phyloP scores from a whole-genome alignment of 2,888 invertebrate species.

The Metallyticus violacea region DNA sequence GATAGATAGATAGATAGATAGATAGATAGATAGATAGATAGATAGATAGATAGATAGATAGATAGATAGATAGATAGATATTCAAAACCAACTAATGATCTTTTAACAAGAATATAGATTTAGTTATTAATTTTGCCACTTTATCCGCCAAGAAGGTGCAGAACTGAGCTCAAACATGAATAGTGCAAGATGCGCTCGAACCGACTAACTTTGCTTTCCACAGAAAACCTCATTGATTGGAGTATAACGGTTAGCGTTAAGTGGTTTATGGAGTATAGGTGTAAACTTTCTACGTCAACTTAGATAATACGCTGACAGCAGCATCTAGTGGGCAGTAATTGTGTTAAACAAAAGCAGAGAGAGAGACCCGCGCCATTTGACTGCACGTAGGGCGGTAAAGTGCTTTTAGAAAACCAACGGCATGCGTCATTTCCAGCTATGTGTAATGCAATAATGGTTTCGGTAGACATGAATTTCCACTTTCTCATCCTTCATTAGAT shows the following conservation, averaged over 20 bases:
- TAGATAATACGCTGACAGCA: neutral
- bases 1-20: too few relatives aligned
- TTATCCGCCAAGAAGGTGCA: too few relatives aligned
- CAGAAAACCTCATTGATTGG: neutral
- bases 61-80: too few relatives aligned
- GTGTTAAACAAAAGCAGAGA: neutral
- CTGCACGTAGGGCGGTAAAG: neutral
- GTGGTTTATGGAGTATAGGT: neutral
- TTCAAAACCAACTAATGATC: too few relatives aligned
- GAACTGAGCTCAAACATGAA: too few relatives aligned
- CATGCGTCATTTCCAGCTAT: neutral
- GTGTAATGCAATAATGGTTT: neutral
- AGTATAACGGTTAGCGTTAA: neutral
- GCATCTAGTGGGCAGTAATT: neutral
- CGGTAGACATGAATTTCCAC: neutral
- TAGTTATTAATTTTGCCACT: too few relatives aligned
- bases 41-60: too few relatives aligned
- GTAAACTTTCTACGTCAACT: neutral
- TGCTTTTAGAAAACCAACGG: neutral
- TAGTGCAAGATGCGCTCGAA: too few relatives aligned
- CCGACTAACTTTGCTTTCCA: neutral
- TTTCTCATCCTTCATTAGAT: neutral
- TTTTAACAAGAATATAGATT: too few relatives aligned
- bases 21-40: too few relatives aligned
- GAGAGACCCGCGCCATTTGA: neutral